Evolutionary conservation across 1,140 invertebrate species (phyloP).

Genomic region (Bombus breviceps): DNA sequence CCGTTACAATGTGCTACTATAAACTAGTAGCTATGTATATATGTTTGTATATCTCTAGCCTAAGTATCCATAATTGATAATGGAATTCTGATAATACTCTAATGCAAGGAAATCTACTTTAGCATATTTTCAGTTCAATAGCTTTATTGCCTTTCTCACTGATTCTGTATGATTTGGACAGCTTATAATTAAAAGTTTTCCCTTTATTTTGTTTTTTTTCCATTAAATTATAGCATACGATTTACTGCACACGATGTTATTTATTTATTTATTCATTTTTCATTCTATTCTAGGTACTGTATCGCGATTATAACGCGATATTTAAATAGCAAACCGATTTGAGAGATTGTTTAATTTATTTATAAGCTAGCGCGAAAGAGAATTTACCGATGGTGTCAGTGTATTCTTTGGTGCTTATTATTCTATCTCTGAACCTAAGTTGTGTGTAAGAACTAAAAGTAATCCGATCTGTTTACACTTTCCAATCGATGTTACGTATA

Average conservation of each 20-base stretch:
- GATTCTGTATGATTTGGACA: constrained; percentile 71
- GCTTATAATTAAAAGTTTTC: constrained; percentile 65
- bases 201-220: background rate
- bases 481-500: background rate
- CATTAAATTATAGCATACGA: constrained; percentile 54
- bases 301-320: constrained; percentile 51
- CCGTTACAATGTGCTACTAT: constrained; percentile 58
- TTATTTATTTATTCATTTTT: constrained; percentile 22
- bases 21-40: constrained; percentile 58
- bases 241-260: constrained; percentile 23
- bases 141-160: constrained; percentile 73
- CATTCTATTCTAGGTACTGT: constrained; percentile 57
- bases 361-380: constrained; percentile 22
- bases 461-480: background rate
- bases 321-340: constrained; percentile 24
- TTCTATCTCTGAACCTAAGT: background rate
- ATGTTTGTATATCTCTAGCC: constrained; percentile 58
- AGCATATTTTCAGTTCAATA: constrained; percentile 67
- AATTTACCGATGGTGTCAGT: background rate
- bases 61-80: constrained; percentile 66
- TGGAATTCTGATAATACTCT: constrained; percentile 63
- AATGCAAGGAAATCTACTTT: constrained; percentile 71
- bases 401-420: background rate
- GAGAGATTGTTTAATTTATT: constrained; percentile 34
- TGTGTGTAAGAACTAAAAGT: background rate